Evolutionary conservation across 1,140 invertebrate species (phyloP).

Genomic region (Anoplophora glabripennis): DNA sequence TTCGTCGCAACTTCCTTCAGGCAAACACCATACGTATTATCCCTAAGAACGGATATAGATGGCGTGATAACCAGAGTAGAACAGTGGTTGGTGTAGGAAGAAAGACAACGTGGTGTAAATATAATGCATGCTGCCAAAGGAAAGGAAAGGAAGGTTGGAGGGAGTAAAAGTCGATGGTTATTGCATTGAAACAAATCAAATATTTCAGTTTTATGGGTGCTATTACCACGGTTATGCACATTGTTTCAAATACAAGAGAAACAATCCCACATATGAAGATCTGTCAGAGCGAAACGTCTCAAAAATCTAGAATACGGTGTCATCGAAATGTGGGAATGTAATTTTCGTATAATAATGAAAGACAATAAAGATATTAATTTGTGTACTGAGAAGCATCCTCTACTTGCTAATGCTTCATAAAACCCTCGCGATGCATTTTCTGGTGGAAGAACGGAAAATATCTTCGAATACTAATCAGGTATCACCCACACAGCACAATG

Average conservation of each 20-base stretch:
- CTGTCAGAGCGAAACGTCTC: no score
- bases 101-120: neutral
- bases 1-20: slow-evolving; percentile 21
- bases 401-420: neutral
- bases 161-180: slow-evolving; percentile 17
- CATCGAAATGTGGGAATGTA: slow-evolving; percentile 1
- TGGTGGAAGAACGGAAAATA: slow-evolving; percentile 45
- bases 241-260: neutral
- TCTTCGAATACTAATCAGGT: slow-evolving; percentile 34
- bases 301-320: no score
- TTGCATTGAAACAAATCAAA: slow-evolving; percentile 6
- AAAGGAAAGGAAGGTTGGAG: slow-evolving; percentile 4
- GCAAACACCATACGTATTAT: slow-evolving; percentile 20
- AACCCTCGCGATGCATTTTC: slow-evolving; percentile 24
- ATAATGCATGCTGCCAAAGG: slow-evolving; percentile 14
- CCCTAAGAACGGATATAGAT: slow-evolving; percentile 10
- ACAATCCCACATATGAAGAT: neutral
- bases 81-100: slow-evolving; percentile 2
- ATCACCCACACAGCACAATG: no score
- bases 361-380: neutral
- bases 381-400: neutral
- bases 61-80: neutral
- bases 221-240: slow-evolving; percentile 12
- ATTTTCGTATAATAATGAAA: neutral
- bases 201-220: slow-evolving; percentile 23